Base-by-base conservation (phyloP, 2,888 invertebrate species). In the Gortyna flavago region DNA sequence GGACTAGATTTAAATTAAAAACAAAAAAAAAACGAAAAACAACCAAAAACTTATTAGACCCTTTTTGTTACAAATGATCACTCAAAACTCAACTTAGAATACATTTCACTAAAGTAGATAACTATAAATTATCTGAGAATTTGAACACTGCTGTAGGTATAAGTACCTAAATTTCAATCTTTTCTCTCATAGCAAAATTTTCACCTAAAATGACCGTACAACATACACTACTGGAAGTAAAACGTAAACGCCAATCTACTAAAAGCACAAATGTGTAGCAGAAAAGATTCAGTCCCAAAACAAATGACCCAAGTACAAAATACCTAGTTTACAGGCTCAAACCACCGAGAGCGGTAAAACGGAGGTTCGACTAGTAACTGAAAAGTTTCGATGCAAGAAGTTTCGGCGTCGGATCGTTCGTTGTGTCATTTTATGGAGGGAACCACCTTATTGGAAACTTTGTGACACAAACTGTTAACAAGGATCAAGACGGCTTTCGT, bases 311-410 rank as follows among this genome's bases (percentile, higher is more conserved):
- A 54, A 81, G 62, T 4, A 59, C 67, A 84, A 79, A 84, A 84
- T 73, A 80, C 54, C 54, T 44, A 64, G 65, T 79, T 51, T 25
- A 29, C 57, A 9, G 77, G 35, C 35, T 57, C 67, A 70, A 70
- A 84, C 80, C 62, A 72, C 66, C 35, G 32, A 67, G 38, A 72
- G 62, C 62, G 25, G 69, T 79, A 68, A 66, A 65, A 66, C 32
- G 62, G 51, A 57, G 76, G n/a, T 64, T 64, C 62, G 29, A 51
- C 32, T 18, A 29, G 67, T 35, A 41, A 54, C 54, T 61, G 71
- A 57, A 85, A 83, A 83, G 38, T 85, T 83, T 85, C 48, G 82
- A 82, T 82, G 61, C 83, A 72, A 76, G 85, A 85, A 83, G 77
- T 85, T 83, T 82, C 0, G 44, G n/a, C 65, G 25, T 32, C 65